These are phyloP conservation scores for Apogon talboti DNA, from an alignment of 2,797 vertebrate genomes.

Conservation along the genomic window DNA sequence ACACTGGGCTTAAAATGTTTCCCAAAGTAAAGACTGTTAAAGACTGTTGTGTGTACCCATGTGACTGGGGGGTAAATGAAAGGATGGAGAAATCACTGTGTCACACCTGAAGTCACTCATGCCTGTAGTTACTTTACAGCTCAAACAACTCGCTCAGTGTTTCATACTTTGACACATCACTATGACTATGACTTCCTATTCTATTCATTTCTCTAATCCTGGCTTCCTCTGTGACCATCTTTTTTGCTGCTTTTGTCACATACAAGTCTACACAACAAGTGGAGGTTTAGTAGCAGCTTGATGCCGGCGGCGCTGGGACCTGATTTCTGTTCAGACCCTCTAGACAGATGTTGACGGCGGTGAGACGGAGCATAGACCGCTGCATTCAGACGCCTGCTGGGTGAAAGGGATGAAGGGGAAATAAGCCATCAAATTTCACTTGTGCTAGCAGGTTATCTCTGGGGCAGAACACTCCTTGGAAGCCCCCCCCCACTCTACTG, in stretches of 20 bases:
- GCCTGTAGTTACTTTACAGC: too few relatives aligned
- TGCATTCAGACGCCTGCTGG: constrained; percentile 85
- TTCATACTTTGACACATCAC: constrained; percentile 67
- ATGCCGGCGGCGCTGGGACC: constrained; percentile 74
- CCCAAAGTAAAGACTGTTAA: too few relatives aligned
- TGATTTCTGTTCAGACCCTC: constrained; percentile 80
- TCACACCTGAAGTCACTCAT: too few relatives aligned
- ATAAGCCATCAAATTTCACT: constrained; percentile 86
- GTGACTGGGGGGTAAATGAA: too few relatives aligned
- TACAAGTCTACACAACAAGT: constrained; percentile 76
- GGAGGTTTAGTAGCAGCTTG: constrained; percentile 76
- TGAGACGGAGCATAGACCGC: constrained; percentile 78
- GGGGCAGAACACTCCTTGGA: constrained; percentile 34
- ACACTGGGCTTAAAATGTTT: too few relatives aligned
- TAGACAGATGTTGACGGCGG: constrained; percentile 85
- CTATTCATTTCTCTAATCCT: constrained; percentile 73
- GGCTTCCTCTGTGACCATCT: constrained; percentile 72
- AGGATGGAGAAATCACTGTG: too few relatives aligned
- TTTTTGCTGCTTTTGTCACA: constrained; percentile 76
- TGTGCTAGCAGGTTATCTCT: constrained; percentile 67
- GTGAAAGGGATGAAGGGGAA: constrained; percentile 83
- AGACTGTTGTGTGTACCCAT: too few relatives aligned
- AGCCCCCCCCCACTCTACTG: constrained; percentile 43
- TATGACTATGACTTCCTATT: constrained; percentile 32
- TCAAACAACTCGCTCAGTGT: too few relatives aligned